A percentile compares a stretch with the other conserved stretches of the same genome.
phyloP scores from a whole-genome alignment of 1,140 invertebrate genomes.

The Drosophila mayri region DNA sequence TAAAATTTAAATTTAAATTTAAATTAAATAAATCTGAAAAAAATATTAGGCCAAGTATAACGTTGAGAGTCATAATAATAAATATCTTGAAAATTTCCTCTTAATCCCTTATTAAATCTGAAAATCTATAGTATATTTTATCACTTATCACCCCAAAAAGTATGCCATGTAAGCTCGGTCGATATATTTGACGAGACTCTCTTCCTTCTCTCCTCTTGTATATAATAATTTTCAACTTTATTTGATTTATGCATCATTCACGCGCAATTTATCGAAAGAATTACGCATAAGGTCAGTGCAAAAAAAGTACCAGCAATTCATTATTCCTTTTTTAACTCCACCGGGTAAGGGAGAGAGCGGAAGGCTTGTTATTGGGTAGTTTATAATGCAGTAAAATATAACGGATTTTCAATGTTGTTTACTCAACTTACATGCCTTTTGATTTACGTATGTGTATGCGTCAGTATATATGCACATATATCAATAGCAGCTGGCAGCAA shows the following conservation, averaged over 20 bases:
- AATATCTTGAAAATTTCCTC: neutral
- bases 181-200: slow-evolving; percentile 10
- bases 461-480: slow-evolving; percentile 26
- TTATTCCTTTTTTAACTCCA: slow-evolving; percentile 9
- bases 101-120: slow-evolving; percentile 4
- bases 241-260: slow-evolving; percentile 80
- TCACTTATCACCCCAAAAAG: slow-evolving; percentile 1
- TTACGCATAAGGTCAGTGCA: slow-evolving; percentile 16
- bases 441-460: slow-evolving; percentile 40
- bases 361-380: slow-evolving; percentile 26
- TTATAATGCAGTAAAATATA: slow-evolving; percentile 59
- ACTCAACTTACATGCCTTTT: slow-evolving; percentile 70
- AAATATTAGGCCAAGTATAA: too few species aligned
- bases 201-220: neutral
- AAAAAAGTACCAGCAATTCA: slow-evolving; percentile 1
- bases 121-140: neutral
- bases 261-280: slow-evolving; percentile 68
- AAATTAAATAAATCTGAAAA: too few species aligned
- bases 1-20: too few species aligned
- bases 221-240: slow-evolving; percentile 49
- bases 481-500: slow-evolving; percentile 77
- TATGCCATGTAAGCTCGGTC: neutral
- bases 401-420: slow-evolving; percentile 79
- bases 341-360: neutral
- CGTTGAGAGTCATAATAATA: too few species aligned